A percentile compares a stretch with the other conserved stretches of the same genome.
phyloP scores from a whole-genome alignment of 2,113 vertebrate species.

The Bucco capensis region DNA sequence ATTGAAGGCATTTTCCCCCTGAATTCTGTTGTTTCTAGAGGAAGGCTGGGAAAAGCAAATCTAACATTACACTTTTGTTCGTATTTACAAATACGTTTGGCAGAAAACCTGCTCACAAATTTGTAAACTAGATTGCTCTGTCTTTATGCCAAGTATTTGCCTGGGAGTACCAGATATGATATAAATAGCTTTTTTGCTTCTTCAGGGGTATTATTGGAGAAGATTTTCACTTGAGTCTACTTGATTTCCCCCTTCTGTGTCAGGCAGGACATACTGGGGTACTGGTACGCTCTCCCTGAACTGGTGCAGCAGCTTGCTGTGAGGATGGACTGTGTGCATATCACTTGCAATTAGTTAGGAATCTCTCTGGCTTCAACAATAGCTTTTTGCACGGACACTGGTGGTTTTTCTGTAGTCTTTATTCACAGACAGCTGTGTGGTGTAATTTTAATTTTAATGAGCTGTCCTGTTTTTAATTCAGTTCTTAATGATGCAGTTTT shows the following conservation, averaged over 20 bases:
- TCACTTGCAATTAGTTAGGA: too few species aligned
- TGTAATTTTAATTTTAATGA: neutral
- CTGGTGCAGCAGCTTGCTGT: too few species aligned
- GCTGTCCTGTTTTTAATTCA: neutral
- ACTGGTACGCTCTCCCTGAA: too few species aligned
- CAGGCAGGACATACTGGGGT: too few species aligned
- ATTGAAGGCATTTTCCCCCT: neutral
- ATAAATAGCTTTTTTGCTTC: neutral
- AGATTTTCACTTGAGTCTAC: neutral
- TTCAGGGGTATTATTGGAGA: neutral
- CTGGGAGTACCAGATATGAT: neutral
- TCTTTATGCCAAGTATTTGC: neutral
- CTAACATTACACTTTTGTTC: neutral
- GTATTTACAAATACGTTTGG: accelerated
- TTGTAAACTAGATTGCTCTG: neutral
- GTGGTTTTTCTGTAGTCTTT: too few species aligned
- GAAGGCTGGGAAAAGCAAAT: neutral
- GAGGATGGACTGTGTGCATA: too few species aligned
- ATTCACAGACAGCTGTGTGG: too few species aligned
- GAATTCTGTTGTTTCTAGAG: neutral
- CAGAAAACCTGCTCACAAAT: neutral
- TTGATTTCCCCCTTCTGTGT: too few species aligned
- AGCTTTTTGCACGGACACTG: too few species aligned
- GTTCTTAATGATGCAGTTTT: neutral
- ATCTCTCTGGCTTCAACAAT: too few species aligned